Evolutionary conservation across 53 echinoderm and acorn worm genomes (phyloP).

Genomic region (Holothuria leucospilota): DNA sequence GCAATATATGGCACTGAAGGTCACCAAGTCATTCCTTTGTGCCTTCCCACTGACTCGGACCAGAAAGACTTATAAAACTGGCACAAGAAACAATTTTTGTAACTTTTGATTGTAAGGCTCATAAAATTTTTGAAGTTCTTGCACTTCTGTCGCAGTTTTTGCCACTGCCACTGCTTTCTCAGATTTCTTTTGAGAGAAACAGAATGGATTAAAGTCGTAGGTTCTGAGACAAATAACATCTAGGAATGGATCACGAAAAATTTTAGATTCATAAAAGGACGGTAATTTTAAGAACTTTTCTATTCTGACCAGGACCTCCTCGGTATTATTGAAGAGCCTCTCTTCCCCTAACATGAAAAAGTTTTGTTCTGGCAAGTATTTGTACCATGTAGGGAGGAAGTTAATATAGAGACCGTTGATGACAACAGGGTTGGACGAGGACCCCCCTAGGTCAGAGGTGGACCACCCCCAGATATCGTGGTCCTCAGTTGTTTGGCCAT

Average conservation of each 20-base stretch:
- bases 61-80: slow-evolving; percentile 22
- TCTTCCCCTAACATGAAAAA: slow-evolving; percentile 34
- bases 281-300: slow-evolving; percentile 20
- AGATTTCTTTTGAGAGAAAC: slow-evolving; percentile 3
- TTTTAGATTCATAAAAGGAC: slow-evolving; percentile 18
- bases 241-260: slow-evolving; percentile 30
- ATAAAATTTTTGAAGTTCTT: slow-evolving; percentile 5
- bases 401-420: slow-evolving; percentile 18
- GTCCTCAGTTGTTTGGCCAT: background rate
- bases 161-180: background rate
- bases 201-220: background rate
- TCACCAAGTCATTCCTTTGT: too few species aligned
- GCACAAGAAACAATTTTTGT: slow-evolving; percentile 35
- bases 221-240: slow-evolving; percentile 20
- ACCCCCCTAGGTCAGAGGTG: background rate
- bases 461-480: background rate
- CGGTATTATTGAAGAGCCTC: slow-evolving; percentile 16
- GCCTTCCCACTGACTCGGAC: too few species aligned
- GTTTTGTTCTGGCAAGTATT: background rate
- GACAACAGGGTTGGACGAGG: background rate
- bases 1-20: too few species aligned
- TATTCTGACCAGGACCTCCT: background rate
- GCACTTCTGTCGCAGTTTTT: background rate
- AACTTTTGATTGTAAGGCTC: slow-evolving; percentile 24
- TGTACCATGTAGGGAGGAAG: slow-evolving; percentile 15